Percentiles rank a stretch among this genome's conserved stretches.
These are phyloP conservation scores for Actinemys pallida DNA, from an alignment of 2,113 vertebrate species.

Conservation along the genomic window DNA sequence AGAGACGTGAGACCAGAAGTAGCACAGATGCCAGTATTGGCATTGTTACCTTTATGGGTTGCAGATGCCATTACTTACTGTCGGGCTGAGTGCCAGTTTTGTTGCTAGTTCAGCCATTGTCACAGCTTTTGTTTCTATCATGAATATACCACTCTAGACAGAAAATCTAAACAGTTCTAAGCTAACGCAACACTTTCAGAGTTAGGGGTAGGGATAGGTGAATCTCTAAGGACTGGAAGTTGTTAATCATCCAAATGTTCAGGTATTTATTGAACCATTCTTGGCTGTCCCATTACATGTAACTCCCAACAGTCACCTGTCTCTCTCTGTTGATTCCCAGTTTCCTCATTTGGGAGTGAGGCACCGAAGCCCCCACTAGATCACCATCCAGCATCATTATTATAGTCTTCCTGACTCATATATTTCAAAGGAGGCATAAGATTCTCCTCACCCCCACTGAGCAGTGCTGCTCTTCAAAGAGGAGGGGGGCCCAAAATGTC, in stretches of 20 bases:
- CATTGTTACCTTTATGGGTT: not conserved
- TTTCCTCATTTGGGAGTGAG: not conserved
- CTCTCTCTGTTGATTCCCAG: not conserved
- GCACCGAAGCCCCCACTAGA: not conserved
- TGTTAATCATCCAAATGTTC: not conserved
- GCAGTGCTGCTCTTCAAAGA: accelerated
- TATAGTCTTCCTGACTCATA: not conserved
- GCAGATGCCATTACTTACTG: slow-evolving; percentile 19
- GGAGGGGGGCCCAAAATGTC: not conserved
- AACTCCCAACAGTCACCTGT: not conserved
- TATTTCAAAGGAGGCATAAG: not conserved
- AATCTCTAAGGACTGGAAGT: not conserved
- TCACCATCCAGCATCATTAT: not conserved
- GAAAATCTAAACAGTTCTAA: not conserved
- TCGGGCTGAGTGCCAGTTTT: not conserved
- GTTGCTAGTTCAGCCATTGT: not conserved
- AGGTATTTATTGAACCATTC: not conserved
- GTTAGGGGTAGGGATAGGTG: not conserved
- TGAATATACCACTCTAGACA: not conserved
- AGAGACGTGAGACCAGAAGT: slow-evolving; percentile 24
- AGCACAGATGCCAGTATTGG: slow-evolving; percentile 36
- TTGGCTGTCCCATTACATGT: not conserved
- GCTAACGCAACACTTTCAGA: not conserved
- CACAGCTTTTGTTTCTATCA: not conserved
- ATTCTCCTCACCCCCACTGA: not conserved